Percentiles rank a stretch among this genome's conserved stretches.
Conservation (phyloP, 2,113 vertebrate species). For the Thunnus thynnus region DNA sequence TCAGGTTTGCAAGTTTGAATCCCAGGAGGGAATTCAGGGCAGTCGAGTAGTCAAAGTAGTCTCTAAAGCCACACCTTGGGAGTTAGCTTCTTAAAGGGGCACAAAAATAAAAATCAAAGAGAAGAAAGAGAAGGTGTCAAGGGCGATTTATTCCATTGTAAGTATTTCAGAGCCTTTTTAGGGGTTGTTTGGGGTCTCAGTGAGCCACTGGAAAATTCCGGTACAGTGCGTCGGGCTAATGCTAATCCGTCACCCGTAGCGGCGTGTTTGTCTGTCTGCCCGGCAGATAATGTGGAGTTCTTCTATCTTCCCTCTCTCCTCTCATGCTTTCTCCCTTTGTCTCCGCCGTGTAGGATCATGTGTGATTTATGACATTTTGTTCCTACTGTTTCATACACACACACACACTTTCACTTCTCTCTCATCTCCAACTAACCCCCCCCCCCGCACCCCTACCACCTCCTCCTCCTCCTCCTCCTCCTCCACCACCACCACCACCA, state of each 20-base stretch:
- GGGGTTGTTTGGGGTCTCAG: slow-evolving; percentile 58
- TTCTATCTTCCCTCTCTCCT: slow-evolving; percentile 51
- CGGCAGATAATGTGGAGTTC: slow-evolving; percentile 65
- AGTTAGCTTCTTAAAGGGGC: slow-evolving; percentile 34
- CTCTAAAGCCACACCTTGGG: slow-evolving; percentile 26
- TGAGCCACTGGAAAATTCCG: slow-evolving; percentile 73
- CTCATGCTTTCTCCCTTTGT: slow-evolving; percentile 63
- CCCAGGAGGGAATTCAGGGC: slow-evolving; percentile 33
- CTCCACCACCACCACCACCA: slow-evolving; percentile 14
- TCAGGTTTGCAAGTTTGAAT: slow-evolving; percentile 36
- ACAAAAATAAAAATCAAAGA: slow-evolving; percentile 40
- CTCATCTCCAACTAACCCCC: slow-evolving; percentile 58
- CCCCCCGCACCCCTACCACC: neutral
- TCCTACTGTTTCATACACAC: slow-evolving; percentile 65
- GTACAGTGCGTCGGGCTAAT: slow-evolving; percentile 66
- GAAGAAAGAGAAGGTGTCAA: slow-evolving; percentile 57
- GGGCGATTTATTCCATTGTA: slow-evolving; percentile 69
- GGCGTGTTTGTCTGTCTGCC: slow-evolving; percentile 70
- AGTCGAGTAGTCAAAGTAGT: slow-evolving; percentile 44
- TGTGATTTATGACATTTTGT: slow-evolving; percentile 83
- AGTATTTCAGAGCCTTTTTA: slow-evolving; percentile 70
- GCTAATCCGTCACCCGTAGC: slow-evolving; percentile 80
- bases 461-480: neutral
- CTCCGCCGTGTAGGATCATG: slow-evolving; percentile 71
- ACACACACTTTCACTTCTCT: slow-evolving; percentile 60